phyloP scores from a whole-genome alignment of 2,113 vertebrate genomes.

The Azemiops feae region DNA sequence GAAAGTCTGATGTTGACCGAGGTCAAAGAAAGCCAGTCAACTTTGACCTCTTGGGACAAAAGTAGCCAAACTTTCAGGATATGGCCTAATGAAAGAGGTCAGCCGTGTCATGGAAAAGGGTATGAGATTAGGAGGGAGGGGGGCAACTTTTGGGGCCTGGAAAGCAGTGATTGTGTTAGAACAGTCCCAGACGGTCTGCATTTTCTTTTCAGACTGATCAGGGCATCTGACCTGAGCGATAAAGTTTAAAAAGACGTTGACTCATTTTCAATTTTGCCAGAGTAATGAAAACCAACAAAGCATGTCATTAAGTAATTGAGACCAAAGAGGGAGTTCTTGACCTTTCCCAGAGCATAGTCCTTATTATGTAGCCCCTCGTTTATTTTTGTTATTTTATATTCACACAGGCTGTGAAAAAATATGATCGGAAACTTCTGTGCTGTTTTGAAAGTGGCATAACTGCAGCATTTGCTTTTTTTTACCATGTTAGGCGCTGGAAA shows the following conservation, averaged over 20 bases:
- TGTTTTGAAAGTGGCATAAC: background rate
- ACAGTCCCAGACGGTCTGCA: background rate
- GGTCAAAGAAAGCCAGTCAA: conserved; percentile 59
- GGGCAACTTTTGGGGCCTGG: background rate
- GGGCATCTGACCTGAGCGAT: conserved; percentile 21
- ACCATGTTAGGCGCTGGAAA: background rate
- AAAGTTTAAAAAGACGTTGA: conserved; percentile 21
- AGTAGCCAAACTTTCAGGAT: conserved; percentile 28
- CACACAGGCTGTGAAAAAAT: background rate
- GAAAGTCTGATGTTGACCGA: conserved; percentile 48
- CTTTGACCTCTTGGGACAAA: conserved; percentile 61
- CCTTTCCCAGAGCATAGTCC: conserved; percentile 21
- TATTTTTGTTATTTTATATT: background rate
- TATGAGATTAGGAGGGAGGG: background rate
- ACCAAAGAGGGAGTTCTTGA: conserved; percentile 6
- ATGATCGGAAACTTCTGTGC: background rate
- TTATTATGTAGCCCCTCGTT: background rate
- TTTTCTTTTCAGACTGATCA: conserved; percentile 13
- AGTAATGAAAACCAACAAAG: conserved; percentile 29
- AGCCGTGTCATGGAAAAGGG: conserved; percentile 14
- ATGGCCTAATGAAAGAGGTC: background rate
- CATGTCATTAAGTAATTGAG: conserved; percentile 40
- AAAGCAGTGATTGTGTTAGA: background rate
- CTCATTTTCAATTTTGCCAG: background rate
- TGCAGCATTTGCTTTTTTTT: background rate